Base-by-base conservation (phyloP, 92 coral and sea anemone species). In the Blastomussa wellsi region DNA sequence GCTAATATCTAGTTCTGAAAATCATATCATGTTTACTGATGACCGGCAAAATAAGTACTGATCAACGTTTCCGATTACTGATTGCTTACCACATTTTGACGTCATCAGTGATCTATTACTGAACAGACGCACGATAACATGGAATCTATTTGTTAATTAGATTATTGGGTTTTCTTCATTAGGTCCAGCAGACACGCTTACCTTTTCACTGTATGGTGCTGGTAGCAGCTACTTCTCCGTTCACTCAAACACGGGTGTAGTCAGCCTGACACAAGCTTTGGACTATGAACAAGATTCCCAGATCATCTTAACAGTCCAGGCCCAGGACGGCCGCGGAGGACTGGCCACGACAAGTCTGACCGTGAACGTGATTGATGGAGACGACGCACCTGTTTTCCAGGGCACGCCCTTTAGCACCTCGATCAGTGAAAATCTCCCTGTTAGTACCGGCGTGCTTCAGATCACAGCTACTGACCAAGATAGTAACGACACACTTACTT, bases 301-400 rank as follows among this genome's bases (percentile, higher is more conserved):
- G 80, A 64, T 88, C 85, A 77, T 79, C 28, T 59, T 91, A 48
- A 93, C 97, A 33, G 90, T 91, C 31, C 72, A 74, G 65, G 97
- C 75, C 72, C 84, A 84, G 36, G 97, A 93, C 32, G 90, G 97
- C 52, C 78, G 85, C 52, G 93, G 90, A 16, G 90, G 84, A 66
- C 73, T 83, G 60, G 86, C 89, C 70, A 68, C 93, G 2, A 91
- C 91, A 10, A 88, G 91, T 41, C 35, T 91, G 20, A 91, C 91
- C 2, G 88, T 91, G 15, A 83, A 79, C 42, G 93, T 91, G 37
- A 86, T 74, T 39, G 78, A 88, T 26, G 28, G 71, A 72, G 88
- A 91, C 62, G 93, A 91, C 37, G 73, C 71, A 8, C 97, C 94
- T 12, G 81, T 77, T 12, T 93, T 93, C 57, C 55, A 57, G 48